Evolutionary conservation across 53 echinoderm and acorn worm species (phyloP).

Genomic region (Stichopus horrens): DNA sequence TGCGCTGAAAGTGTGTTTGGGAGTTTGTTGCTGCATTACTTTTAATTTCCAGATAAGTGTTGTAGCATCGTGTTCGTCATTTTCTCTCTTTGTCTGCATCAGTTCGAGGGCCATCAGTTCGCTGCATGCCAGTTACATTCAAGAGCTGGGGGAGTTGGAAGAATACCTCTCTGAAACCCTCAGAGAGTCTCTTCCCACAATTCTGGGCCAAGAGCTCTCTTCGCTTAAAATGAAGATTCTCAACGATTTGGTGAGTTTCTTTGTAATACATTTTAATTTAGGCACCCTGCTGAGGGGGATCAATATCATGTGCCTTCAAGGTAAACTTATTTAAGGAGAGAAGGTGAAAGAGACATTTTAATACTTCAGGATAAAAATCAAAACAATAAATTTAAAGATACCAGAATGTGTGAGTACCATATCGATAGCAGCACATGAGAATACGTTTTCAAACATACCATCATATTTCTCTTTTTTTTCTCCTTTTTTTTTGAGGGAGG

Average conservation of each 20-base stretch:
- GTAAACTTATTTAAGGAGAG: too few species aligned
- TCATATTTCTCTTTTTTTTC: too few species aligned
- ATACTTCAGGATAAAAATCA: too few species aligned
- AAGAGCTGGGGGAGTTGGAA: conserved; percentile 47
- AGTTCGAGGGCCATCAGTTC: conserved; percentile 43
- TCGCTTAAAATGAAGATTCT: conserved; percentile 49
- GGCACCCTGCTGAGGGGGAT: background rate
- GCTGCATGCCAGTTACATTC: conserved; percentile 20
- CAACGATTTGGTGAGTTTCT: conserved; percentile 54
- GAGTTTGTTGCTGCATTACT: too few species aligned
- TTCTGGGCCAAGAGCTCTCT: conserved; percentile 50
- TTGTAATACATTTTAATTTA: background rate
- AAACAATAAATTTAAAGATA: too few species aligned
- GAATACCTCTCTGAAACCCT: conserved; percentile 50
- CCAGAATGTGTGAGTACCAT: too few species aligned
- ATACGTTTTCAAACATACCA: too few species aligned
- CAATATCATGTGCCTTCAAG: background rate
- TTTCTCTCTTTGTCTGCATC: background rate
- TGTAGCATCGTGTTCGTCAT: background rate
- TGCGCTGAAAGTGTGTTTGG: too few species aligned
- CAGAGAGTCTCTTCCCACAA: conserved; percentile 37
- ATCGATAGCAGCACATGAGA: too few species aligned
- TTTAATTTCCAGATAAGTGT: too few species aligned
- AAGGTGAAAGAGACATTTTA: too few species aligned
- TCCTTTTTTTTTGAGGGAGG: too few species aligned